phyloP scores from a whole-genome alignment of 2,113 vertebrate genomes.

The Sorex fumeus region DNA sequence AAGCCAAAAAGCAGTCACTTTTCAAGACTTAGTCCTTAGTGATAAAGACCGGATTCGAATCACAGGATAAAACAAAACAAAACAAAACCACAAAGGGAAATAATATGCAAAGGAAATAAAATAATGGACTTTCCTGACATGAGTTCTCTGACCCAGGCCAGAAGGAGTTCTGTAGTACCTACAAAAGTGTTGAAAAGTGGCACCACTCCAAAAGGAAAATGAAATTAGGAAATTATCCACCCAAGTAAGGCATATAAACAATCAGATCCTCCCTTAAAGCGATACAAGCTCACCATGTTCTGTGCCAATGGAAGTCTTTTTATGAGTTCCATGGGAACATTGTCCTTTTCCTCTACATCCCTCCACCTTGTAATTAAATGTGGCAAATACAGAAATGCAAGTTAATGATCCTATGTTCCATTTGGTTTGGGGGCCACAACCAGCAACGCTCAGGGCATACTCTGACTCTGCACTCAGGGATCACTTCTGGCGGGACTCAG shows the following conservation, averaged over 20 bases:
- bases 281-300: neutral
- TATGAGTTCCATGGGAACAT: neutral
- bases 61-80: constrained; percentile 75
- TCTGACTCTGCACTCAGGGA: too few relatives aligned
- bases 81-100: constrained; percentile 65
- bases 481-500: too few relatives aligned
- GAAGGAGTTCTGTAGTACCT: constrained; percentile 55
- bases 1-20: constrained; percentile 59
- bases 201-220: constrained; percentile 65
- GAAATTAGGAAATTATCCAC: constrained; percentile 76
- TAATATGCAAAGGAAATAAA: constrained; percentile 81
- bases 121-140: constrained; percentile 82
- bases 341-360: neutral
- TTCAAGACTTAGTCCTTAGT: constrained; percentile 61
- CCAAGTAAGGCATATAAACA: constrained; percentile 64
- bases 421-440: too few relatives aligned
- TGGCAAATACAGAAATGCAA: neutral
- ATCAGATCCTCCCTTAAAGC: constrained; percentile 57
- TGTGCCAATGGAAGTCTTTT: neutral
- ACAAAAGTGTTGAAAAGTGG: constrained; percentile 68
- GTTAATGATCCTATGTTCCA: constrained; percentile 11
- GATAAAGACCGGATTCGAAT: constrained; percentile 80
- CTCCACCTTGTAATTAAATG: neutral
- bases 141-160: constrained; percentile 44
- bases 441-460: too few relatives aligned